phyloP scores from a whole-genome alignment of 2,888 invertebrate species.

The Tipula vernalis region DNA sequence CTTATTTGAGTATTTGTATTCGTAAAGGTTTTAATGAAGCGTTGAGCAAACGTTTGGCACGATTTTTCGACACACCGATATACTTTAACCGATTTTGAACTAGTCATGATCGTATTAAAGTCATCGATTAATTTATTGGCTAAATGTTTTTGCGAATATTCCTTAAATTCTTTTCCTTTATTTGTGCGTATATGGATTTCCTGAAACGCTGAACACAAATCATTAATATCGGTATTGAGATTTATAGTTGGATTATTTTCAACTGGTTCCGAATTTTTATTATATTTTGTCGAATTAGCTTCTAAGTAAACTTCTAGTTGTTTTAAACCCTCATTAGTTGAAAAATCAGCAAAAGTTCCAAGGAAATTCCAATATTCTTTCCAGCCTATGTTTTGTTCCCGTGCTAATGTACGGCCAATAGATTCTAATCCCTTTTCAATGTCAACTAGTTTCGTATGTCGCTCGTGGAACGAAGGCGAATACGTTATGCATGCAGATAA shows the following conservation, averaged over 20 bases:
- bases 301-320: slow-evolving; percentile 62
- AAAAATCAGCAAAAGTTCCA: slow-evolving; percentile 65
- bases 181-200: neutral
- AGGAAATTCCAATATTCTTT: slow-evolving; percentile 90
- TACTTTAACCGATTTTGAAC: slow-evolving; percentile 21
- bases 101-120: neutral
- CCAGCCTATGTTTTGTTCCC: slow-evolving; percentile 65
- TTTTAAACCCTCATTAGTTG: slow-evolving; percentile 56
- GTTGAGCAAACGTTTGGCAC: slow-evolving; percentile 53
- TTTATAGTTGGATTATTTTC: neutral
- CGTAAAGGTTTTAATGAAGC: slow-evolving; percentile 50
- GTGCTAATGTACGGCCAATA: slow-evolving; percentile 51
- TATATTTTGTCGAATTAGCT: slow-evolving; percentile 9
- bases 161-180: neutral
- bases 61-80: slow-evolving; percentile 47
- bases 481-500: slow-evolving; percentile 17
- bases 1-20: slow-evolving; percentile 39
- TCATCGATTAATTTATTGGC: neutral
- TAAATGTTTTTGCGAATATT: neutral
- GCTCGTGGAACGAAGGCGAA: slow-evolving; percentile 28
- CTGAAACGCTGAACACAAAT: slow-evolving; percentile 21
- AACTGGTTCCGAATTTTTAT: slow-evolving; percentile 6
- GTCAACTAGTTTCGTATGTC: slow-evolving; percentile 50
- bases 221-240: slow-evolving; percentile 17
- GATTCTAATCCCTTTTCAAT: slow-evolving; percentile 79